These are phyloP conservation scores for Syngnathus acus DNA, from an alignment of 2,797 vertebrate genomes.

Conservation along the genomic window DNA sequence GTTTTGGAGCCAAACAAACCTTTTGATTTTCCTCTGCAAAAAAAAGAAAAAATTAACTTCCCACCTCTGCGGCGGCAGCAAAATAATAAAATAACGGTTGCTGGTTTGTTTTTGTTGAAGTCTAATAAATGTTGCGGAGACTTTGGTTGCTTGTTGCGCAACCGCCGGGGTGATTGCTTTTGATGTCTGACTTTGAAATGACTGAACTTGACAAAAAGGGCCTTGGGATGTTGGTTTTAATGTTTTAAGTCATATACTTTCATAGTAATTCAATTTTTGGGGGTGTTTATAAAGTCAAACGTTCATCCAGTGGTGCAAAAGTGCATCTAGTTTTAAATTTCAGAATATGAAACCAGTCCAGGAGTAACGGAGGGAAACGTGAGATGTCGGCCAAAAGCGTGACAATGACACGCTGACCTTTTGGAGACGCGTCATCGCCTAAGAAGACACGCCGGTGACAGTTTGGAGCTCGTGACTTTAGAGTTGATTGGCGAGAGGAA, in stretches of 20 bases:
- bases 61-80: neutral
- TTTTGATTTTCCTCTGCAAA: conserved; percentile 21
- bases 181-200: neutral
- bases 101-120: neutral
- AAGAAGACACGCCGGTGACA: neutral
- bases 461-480: neutral
- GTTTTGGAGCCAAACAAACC: conserved; percentile 19
- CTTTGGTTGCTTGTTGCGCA: neutral
- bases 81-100: neutral
- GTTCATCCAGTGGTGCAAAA: no score
- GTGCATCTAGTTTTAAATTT: neutral
- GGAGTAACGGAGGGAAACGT: neutral
- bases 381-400: neutral
- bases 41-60: conserved; percentile 2
- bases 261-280: neutral
- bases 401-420: conserved; percentile 5
- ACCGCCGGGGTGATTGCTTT: neutral
- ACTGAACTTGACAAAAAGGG: neutral
- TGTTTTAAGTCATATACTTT: neutral
- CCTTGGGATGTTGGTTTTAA: neutral
- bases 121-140: conserved; percentile 3
- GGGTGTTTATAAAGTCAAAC: no score
- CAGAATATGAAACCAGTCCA: neutral
- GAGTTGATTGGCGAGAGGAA: neutral
- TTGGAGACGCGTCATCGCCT: neutral